A percentile compares a stretch with the other conserved stretches of the same genome.
These are phyloP conservation scores for Dendrocincla tyrannina DNA, from an alignment of 2,797 vertebrate species.

Conservation along the genomic window DNA sequence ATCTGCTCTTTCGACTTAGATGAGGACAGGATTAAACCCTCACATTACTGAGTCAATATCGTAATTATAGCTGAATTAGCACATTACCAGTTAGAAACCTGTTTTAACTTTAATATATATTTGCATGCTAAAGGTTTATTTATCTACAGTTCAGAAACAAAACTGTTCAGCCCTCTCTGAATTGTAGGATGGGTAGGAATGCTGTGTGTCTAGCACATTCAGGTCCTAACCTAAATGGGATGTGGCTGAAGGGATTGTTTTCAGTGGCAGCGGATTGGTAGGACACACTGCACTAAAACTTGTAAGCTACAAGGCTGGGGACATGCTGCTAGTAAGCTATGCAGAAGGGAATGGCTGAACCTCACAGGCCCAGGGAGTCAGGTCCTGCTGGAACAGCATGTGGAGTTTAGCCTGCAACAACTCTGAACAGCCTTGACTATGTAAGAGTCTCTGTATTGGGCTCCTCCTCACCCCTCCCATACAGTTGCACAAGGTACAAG, in stretches of 20 bases:
- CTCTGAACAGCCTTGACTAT: too few species aligned
- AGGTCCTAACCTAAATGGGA: too few species aligned
- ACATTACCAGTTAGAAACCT: neutral
- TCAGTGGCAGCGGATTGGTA: too few species aligned
- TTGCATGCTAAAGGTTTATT: neutral
- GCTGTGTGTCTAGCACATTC: neutral
- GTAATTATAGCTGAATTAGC: neutral
- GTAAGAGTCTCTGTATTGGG: too few species aligned
- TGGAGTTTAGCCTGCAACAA: too few species aligned
- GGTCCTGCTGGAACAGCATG: too few species aligned
- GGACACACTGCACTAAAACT: too few species aligned
- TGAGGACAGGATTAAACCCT: neutral
- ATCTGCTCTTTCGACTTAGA: neutral
- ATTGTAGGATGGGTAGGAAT: neutral
- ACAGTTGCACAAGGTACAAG: neutral
- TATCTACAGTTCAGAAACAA: neutral
- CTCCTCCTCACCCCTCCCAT: too few species aligned
- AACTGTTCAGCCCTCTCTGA: neutral
- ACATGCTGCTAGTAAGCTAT: too few species aligned
- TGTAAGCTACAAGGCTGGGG: too few species aligned
- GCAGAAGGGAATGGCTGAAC: too few species aligned
- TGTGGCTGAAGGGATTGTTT: accelerated
- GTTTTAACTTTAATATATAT: neutral
- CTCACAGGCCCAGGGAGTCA: too few species aligned
- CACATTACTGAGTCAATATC: neutral